These are phyloP conservation scores for Nephotettix cincticeps DNA, from an alignment of 1,140 invertebrate genomes.

Conservation along the genomic window DNA sequence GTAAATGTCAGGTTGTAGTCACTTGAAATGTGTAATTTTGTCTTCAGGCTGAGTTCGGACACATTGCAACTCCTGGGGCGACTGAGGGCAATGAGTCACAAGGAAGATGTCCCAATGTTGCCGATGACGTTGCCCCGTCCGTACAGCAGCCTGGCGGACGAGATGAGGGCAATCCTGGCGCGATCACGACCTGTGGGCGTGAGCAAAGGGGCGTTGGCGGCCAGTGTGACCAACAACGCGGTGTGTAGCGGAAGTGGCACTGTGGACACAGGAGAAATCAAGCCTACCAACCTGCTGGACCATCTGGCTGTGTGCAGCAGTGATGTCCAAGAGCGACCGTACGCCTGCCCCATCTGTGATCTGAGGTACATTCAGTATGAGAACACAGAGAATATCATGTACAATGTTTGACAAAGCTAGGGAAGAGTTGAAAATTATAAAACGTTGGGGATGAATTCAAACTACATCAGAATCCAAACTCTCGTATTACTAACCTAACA, in stretches of 20 bases:
- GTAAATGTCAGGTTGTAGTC: too few species aligned
- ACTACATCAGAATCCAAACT: too few species aligned
- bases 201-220: not conserved
- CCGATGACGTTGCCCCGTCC: too few species aligned
- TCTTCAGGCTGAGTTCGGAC: conserved; percentile 16
- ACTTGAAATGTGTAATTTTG: too few species aligned
- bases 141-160: not conserved
- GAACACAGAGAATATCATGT: too few species aligned
- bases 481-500: too few species aligned
- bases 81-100: conserved; percentile 19
- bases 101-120: not conserved
- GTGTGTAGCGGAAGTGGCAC: not conserved
- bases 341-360: conserved; percentile 28
- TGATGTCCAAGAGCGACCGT: conserved; percentile 5
- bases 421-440: too few species aligned
- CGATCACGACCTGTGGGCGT: not conserved
- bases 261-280: not conserved
- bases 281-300: conserved; percentile 20
- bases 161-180: not conserved
- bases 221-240: not conserved
- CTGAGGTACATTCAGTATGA: too few species aligned
- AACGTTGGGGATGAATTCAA: too few species aligned
- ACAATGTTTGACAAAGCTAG: too few species aligned
- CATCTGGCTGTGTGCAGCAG: conserved; percentile 24
- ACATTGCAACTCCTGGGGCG: conserved; percentile 31